Evolutionary conservation across 2,113 vertebrate genomes (phyloP).

Genomic region (Mustela nigripes): DNA sequence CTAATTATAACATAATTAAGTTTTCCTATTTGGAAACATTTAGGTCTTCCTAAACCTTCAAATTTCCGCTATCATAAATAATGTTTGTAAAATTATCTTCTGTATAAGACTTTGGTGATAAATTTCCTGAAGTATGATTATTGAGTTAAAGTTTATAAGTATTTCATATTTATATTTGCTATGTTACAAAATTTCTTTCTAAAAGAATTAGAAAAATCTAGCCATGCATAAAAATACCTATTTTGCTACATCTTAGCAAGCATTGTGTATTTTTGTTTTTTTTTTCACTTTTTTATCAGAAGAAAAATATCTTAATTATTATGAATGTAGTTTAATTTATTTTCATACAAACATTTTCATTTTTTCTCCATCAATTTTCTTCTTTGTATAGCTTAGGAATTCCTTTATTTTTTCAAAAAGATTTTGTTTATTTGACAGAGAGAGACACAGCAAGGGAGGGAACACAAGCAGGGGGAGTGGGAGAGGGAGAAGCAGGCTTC

Average conservation of each 20-base stretch:
- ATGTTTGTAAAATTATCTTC: neutral
- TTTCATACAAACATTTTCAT: neutral
- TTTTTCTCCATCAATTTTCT: neutral
- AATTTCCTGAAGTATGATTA: neutral
- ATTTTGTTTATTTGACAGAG: too few relatives aligned
- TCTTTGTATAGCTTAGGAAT: neutral
- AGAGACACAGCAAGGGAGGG: too few relatives aligned
- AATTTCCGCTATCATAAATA: neutral
- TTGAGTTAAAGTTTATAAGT: neutral
- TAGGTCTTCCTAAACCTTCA: neutral
- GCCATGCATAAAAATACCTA: neutral
- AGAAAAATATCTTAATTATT: neutral
- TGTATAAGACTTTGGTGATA: neutral
- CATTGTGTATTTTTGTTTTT: neutral
- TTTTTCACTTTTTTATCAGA: neutral
- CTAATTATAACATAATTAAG: neutral
- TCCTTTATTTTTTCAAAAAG: neutral
- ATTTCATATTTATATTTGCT: neutral
- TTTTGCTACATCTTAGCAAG: slow-evolving; percentile 29
- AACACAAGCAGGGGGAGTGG: too few relatives aligned
- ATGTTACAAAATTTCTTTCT: slow-evolving; percentile 2
- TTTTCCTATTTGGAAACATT: slow-evolving; percentile 14
- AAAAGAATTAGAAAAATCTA: neutral
- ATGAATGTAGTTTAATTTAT: neutral
- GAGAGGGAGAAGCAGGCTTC: too few relatives aligned